Evolutionary conservation across 2,888 invertebrate genomes (phyloP), one percentile per base, ranked within the genome.

Genomic region (Malthinus seriepunctatus): DNA sequence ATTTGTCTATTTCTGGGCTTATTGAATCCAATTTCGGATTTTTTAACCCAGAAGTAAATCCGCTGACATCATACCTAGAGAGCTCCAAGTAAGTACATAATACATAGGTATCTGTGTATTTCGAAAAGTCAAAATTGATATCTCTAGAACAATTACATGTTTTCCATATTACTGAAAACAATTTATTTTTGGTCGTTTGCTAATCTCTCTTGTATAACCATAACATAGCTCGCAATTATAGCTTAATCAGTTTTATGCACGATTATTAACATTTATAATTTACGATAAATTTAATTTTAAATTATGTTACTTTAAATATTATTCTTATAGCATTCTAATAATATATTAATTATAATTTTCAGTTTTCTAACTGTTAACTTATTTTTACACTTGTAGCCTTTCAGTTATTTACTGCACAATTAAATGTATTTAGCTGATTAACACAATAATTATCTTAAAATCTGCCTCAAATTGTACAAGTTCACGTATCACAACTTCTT

Each of bases 381-480:
- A 46, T 53, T 51, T 54, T 35, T 50, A 57, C 42, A 56, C 37
- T 51, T 59, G 32, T 54, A 48, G 49, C 44, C 34, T 42, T 56
- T 56, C 55, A 54, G 51, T 48, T 60, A 47, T 59, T 53, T 62
- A 64, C 62, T 59, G 61, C 63, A 67, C 69, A 69, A 68, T 68
- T 66, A 42, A 42, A 65, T 61, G 60, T 66, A 64, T 60, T 58
- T 64, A 58, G 59, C 67, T 68, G 66, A 65, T 69, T 72, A 71
- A 72, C 71, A 69, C 55, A 65, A 56, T 66, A 69, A 63, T 51
- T 61, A 52, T 39, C 51, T 57, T 50, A 39, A 61, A 58, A 38
- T n/a, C 48, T 60, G 56, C 48, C 52, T 56, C 45, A 45, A 23
- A 46, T 46, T 54, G 51, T 56, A 56, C 23, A 53, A 52, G 42